Evolutionary conservation across 1,140 invertebrate genomes (phyloP).

Genomic region (Lasaia peninsularis): DNA sequence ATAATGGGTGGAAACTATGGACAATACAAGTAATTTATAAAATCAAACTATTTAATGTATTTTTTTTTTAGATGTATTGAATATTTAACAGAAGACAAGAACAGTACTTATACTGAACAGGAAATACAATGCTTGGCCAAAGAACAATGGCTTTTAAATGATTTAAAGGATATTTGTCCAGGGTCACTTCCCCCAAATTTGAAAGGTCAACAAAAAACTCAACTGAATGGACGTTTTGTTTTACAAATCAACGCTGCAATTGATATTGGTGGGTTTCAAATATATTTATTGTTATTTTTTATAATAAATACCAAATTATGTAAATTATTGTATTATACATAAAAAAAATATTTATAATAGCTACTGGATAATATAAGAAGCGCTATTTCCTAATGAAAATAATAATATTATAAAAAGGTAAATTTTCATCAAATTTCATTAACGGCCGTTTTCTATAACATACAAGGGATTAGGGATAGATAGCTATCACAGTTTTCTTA

Average conservation of each 20-base stretch:
- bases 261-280: slow-evolving; percentile 49
- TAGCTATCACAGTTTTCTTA: no score
- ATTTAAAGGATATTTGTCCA: slow-evolving; percentile 64
- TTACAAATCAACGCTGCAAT: slow-evolving; percentile 64
- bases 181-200: slow-evolving; percentile 60
- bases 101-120: slow-evolving; percentile 33
- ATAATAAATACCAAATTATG: neutral
- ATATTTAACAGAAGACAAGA: slow-evolving; percentile 45
- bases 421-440: no score
- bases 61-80: slow-evolving; percentile 50
- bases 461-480: no score
- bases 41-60: neutral
- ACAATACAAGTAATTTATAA: no score
- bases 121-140: slow-evolving; percentile 56
- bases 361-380: no score
- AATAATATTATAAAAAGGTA: no score
- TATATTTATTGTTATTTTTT: neutral
- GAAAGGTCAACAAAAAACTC: slow-evolving; percentile 37
- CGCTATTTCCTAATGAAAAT: no score
- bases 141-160: slow-evolving; percentile 71
- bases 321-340: no score
- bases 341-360: no score
- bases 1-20: no score
- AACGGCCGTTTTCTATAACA: no score
- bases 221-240: slow-evolving; percentile 53